Evolutionary conservation across 1,140 invertebrate species (phyloP).

Genomic region (Micrasema longulum): DNA sequence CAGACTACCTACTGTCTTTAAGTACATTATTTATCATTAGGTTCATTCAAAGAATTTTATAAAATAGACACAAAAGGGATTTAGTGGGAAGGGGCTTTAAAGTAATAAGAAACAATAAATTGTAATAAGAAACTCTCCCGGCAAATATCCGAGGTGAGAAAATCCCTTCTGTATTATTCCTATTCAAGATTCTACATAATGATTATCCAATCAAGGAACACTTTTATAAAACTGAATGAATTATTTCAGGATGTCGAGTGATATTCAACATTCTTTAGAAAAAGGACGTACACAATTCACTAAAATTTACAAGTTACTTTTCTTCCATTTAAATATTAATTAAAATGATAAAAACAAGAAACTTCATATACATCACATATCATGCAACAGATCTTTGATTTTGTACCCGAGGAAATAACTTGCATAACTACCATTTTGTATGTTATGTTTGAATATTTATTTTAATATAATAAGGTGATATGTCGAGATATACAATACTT

Average conservation of each 20-base stretch:
- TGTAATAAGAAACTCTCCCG: slow-evolving; percentile 17
- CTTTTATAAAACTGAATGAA: no score
- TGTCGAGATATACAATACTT: slow-evolving; percentile 20
- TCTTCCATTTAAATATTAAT: slow-evolving; percentile 48
- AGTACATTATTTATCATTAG: slow-evolving; percentile 52
- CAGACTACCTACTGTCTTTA: slow-evolving; percentile 54
- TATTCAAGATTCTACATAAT: slow-evolving; percentile 3
- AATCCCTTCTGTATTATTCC: not conserved
- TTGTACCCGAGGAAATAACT: slow-evolving; percentile 17
- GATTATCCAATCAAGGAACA: no score
- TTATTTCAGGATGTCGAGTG: slow-evolving; percentile 5
- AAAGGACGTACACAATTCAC: slow-evolving; percentile 50
- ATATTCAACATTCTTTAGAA: slow-evolving; percentile 47
- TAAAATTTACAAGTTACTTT: slow-evolving; percentile 50
- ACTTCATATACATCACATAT: slow-evolving; percentile 54
- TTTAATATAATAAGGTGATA: slow-evolving; percentile 1
- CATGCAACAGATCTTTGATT: slow-evolving; percentile 52
- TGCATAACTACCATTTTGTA: slow-evolving; percentile 2
- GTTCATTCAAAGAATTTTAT: slow-evolving; percentile 48
- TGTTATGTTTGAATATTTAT: not conserved
- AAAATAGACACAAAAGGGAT: slow-evolving; percentile 53
- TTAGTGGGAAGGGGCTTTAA: slow-evolving; percentile 34
- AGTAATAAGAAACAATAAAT: no score
- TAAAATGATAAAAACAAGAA: slow-evolving; percentile 52
- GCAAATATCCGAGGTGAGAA: not conserved